Conservation (phyloP, 35 echinoderm and acorn worm genomes). For the Lytechinus variegatus region DNA sequence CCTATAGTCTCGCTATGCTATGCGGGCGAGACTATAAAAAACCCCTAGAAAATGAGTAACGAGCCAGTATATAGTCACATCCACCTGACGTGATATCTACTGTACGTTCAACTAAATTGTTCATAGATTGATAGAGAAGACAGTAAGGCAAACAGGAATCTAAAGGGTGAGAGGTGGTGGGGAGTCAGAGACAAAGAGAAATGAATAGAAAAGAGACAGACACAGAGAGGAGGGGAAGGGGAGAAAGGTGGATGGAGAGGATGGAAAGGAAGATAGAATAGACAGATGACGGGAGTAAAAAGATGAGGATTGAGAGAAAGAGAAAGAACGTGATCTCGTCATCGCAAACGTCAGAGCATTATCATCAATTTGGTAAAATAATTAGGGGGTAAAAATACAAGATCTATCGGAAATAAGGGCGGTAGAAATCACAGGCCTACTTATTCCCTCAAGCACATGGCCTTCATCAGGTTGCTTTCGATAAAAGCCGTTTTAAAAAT, state of each 20-base stretch:
- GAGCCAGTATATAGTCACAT: too few species aligned
- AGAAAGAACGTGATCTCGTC: background rate
- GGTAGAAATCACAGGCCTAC: background rate
- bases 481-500: background rate
- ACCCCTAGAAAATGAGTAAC: too few species aligned
- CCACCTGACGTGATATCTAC: too few species aligned
- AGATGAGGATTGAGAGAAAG: background rate
- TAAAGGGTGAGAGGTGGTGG: too few species aligned
- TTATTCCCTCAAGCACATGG: background rate
- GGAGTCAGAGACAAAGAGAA: too few species aligned
- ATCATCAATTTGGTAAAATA: background rate
- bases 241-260: background rate
- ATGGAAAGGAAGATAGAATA: background rate
- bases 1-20: too few species aligned
- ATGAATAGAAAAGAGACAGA: too few species aligned
- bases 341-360: background rate
- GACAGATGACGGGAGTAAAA: background rate
- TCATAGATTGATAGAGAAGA: too few species aligned
- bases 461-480: background rate
- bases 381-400: background rate
- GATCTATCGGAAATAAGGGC: background rate
- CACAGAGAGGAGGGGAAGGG: background rate
- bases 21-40: too few species aligned
- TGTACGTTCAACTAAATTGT: too few species aligned
- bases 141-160: too few species aligned